Percentiles rank a stretch among this genome's conserved stretches.
These are phyloP conservation scores for Noctua pronuba DNA, from an alignment of 2,888 invertebrate genomes.

Conservation along the genomic window DNA sequence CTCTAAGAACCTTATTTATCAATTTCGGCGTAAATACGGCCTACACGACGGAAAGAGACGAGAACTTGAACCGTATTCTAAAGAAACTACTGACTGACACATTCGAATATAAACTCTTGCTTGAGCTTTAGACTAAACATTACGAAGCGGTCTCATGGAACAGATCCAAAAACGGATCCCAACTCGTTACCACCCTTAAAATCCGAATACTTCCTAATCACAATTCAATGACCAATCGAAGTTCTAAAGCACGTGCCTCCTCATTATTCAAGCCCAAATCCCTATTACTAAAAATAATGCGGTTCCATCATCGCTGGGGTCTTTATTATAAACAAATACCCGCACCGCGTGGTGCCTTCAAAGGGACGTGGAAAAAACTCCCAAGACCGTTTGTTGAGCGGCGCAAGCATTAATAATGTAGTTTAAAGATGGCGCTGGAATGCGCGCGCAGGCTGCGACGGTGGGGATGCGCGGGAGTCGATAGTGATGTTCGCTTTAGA, in stretches of 20 bases:
- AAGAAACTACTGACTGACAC: background rate
- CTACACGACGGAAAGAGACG: background rate
- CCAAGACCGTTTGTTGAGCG: constrained; percentile 79
- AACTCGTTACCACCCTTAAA: background rate
- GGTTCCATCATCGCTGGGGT: constrained; percentile 76
- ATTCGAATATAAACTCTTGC: background rate
- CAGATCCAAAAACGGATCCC: background rate
- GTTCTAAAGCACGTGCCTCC: constrained; percentile 59
- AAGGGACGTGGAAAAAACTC: constrained; percentile 78
- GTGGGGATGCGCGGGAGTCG: constrained; percentile 69
- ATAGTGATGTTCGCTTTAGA: constrained; percentile 58
- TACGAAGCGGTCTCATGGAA: background rate
- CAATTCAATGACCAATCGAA: constrained; percentile 31
- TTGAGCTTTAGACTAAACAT: background rate
- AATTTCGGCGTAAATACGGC: background rate
- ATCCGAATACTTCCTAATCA: constrained; percentile 18
- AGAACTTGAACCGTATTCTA: background rate
- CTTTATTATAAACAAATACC: constrained; percentile 87
- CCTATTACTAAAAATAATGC: constrained; percentile 67
- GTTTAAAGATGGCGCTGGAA: constrained; percentile 89
- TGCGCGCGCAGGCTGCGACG: constrained; percentile 78
- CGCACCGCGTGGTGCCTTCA: constrained; percentile 73
- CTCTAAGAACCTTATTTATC: background rate
- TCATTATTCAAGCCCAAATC: constrained; percentile 56
- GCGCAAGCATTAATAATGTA: constrained; percentile 89